These are phyloP conservation scores for Eilema caniola DNA, from an alignment of 2,888 invertebrate species.

Conservation along the genomic window DNA sequence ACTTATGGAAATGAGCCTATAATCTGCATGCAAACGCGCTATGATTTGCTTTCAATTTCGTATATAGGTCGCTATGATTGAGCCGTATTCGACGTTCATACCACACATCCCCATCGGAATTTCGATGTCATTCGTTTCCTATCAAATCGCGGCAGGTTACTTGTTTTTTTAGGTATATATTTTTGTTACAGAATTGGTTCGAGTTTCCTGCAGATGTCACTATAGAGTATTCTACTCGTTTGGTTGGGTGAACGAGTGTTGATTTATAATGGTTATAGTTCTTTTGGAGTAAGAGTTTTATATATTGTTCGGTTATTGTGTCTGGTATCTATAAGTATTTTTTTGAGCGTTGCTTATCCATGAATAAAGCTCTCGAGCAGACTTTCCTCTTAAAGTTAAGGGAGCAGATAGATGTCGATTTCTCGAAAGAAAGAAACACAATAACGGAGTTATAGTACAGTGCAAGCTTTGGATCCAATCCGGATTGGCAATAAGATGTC, in stretches of 20 bases:
- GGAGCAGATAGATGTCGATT: neutral
- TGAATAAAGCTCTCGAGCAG: too few relatives aligned
- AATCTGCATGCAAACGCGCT: constrained; percentile 64
- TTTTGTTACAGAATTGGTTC: neutral
- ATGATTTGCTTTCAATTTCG: constrained; percentile 64
- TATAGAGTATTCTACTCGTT: neutral
- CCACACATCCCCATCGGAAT: constrained; percentile 37
- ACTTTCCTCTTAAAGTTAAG: too few relatives aligned
- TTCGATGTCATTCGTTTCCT: constrained; percentile 55
- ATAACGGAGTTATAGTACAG: neutral
- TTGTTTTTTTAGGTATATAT: constrained; percentile 19
- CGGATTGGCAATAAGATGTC: too few relatives aligned
- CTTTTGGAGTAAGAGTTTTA: neutral
- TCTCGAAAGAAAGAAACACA: neutral
- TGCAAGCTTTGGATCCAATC: neutral
- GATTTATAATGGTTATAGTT: neutral
- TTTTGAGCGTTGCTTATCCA: neutral
- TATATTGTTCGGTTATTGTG: neutral
- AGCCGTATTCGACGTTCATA: constrained; percentile 48
- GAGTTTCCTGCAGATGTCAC: neutral
- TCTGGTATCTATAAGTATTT: neutral
- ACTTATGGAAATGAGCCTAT: constrained; percentile 67
- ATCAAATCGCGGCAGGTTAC: constrained; percentile 37
- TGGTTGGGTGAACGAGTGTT: neutral
- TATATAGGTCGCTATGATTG: constrained; percentile 57